These are phyloP conservation scores for Periplaneta americana DNA, from an alignment of 1,140 invertebrate genomes.

Conservation along the genomic window DNA sequence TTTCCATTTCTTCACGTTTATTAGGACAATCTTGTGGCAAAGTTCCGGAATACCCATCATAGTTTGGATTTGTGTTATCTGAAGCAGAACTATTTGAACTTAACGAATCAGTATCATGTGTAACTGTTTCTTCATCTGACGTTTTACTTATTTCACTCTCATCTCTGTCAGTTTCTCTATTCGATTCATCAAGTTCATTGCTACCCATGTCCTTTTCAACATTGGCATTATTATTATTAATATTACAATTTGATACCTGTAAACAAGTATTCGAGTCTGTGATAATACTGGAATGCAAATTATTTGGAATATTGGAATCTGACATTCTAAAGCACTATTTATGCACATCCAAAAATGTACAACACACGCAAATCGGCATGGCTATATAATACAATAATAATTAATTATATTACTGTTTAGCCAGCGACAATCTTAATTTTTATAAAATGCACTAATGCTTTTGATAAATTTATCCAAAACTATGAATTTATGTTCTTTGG, in stretches of 20 bases:
- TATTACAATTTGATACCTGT: neutral
- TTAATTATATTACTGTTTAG: too few species aligned
- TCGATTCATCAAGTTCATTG: neutral
- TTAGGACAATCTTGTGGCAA: neutral
- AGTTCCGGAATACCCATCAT: neutral
- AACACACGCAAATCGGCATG: too few species aligned
- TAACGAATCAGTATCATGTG: neutral
- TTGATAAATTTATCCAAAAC: too few species aligned
- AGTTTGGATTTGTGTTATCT: neutral
- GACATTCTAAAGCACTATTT: too few species aligned
- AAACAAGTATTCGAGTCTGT: neutral
- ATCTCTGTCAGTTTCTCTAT: neutral
- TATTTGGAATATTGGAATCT: neutral
- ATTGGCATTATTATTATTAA: neutral
- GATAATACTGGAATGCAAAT: neutral
- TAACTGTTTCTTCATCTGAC: neutral
- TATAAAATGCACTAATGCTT: too few species aligned
- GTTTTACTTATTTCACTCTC: neutral
- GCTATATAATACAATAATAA: too few species aligned
- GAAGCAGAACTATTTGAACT: neutral
- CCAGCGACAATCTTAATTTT: too few species aligned
- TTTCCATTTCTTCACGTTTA: neutral
- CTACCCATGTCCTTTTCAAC: neutral
- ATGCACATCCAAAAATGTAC: too few species aligned
- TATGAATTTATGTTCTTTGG: too few species aligned